Base-by-base conservation (phyloP, 2,888 invertebrate genomes). In the Archips crataeganus region DNA sequence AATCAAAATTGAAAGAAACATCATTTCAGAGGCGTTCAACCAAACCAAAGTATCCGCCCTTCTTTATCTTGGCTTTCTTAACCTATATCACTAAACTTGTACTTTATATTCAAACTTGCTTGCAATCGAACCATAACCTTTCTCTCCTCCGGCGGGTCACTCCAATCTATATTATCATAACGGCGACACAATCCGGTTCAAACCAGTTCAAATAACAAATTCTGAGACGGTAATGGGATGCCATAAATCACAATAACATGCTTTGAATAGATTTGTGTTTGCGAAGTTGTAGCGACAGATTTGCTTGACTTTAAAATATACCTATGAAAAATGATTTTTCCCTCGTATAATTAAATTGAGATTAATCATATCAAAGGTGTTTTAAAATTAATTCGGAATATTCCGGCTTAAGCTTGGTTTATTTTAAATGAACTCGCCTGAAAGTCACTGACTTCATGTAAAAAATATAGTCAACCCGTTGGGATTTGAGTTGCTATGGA, bases 221-320 rank as follows among this genome's bases (percentile, higher is more conserved):
- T 57, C 67, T 39, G 54, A 47, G 8, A 60, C n/a, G 36, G 47
- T 47, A 67, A 67, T 42, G 42, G 6, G 13, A 64, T 49, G 45
- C 47, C 67, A 60, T 67, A 68, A 68, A 68, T 68, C 67, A 60
- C 47, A 45, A 8, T 9, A 59, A 67, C 36, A 68, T n/a, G 15
- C 13, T 45, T 54, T 13, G 47, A 54, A 54, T 57, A 32, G 11
- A 11, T 11, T 23, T 54, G 6, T 54, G 15, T 54, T 54, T 8
- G 54, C 54, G 6, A 54, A 54, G 15, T 54, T 54, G 5, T 54
- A 54, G 8, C 15, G 23, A 54, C 9, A 3, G 54, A 15, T 8
- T 23, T 54, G 54, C 10, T 54, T 54, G 9, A 8, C 15, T 8
- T 49, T 49, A n/a, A 9, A 10, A 10, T 45, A 11, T 11, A 45